A percentile compares a stretch with the other conserved stretches of the same genome.
Conservation (phyloP, 2,888 invertebrate species). For the Orthosia incerta region DNA sequence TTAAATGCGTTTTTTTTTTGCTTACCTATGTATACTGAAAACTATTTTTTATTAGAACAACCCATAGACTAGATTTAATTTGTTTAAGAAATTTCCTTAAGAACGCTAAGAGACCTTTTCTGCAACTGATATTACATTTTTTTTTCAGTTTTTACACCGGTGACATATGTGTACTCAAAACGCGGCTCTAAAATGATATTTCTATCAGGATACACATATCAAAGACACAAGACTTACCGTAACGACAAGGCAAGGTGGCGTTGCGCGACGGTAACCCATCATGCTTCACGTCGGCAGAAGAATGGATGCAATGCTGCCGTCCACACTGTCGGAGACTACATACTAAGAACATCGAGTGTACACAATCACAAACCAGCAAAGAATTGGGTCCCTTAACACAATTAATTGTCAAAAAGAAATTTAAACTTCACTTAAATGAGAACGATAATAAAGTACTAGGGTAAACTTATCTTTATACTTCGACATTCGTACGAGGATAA, state of each 20-base stretch:
- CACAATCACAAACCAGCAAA: conserved; percentile 26
- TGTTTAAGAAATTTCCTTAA: neutral
- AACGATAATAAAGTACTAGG: no score
- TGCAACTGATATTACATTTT: neutral
- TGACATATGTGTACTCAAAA: conserved; percentile 7
- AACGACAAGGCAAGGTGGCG: conserved; percentile 26
- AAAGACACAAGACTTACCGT: conserved; percentile 11
- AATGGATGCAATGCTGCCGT: conserved; percentile 15
- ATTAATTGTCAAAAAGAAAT: no score
- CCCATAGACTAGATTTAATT: neutral
- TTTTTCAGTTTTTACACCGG: neutral
- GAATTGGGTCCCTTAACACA: conserved; percentile 4
- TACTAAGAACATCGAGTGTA: conserved; percentile 17
- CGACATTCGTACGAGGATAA: no score
- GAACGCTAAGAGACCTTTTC: neutral
- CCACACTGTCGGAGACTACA: conserved; percentile 22
- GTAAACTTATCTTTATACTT: no score
- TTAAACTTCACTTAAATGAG: no score
- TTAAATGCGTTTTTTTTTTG: no score
- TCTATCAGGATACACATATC: conserved; percentile 32
- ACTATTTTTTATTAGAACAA: neutral
- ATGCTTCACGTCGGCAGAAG: conserved; percentile 12
- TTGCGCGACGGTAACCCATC: conserved; percentile 12
- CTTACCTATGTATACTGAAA: no score
- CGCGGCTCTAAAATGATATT: conserved; percentile 37